Base-by-base conservation (phyloP, 2,113 vertebrate genomes). In the Hyaena hyaena region DNA sequence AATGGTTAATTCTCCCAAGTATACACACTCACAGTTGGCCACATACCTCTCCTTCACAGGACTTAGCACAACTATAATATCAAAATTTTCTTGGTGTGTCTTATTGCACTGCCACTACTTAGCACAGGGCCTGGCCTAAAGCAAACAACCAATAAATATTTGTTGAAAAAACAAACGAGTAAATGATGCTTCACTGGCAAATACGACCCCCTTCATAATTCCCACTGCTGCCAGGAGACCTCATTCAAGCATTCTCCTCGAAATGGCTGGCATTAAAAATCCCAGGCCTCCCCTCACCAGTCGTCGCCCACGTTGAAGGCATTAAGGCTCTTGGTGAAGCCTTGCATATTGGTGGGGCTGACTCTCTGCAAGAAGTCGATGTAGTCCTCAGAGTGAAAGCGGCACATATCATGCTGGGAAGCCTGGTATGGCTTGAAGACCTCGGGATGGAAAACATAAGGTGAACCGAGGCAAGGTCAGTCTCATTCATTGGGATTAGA, bases 381-480 rank as follows among this genome's bases (percentile, higher is more conserved):
- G 98, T 99, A 99, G 92, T 99, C 99, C 98, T 99, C 99, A 0
- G 99, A 99, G 98, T 99, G 99, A 98, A 99, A 99, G 2, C 99
- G 99, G 97, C 99, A 99, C 99, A 99, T 99, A 98, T 99, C 99
- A 16, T 99, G 99, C 98, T 99, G 99, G 21, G 99, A 99, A 0
- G 99, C 99, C 98, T 99, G 99, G 98, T 99, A 99, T 0, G 99
- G 99, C 96, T 99, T 99, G 97, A 99, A 99, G 80, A 99, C 99
- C 99, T 99, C 21, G 14, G 88, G 23, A 97, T 74, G 39, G 26
- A 98, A 90, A 90, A 98, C 45, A 90, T 77, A 97, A 95, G 3
- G 48, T 68, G 61, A 98, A 88, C 1, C 33, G 48, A 58, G 71
- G 85, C 17, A 68, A 28, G 73, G 24, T 66, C 63, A 79, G 16